Percentiles rank a stretch among this genome's conserved stretches.
phyloP scores from a whole-genome alignment of 2,113 vertebrate genomes.

The Spermophilus dauricus region DNA sequence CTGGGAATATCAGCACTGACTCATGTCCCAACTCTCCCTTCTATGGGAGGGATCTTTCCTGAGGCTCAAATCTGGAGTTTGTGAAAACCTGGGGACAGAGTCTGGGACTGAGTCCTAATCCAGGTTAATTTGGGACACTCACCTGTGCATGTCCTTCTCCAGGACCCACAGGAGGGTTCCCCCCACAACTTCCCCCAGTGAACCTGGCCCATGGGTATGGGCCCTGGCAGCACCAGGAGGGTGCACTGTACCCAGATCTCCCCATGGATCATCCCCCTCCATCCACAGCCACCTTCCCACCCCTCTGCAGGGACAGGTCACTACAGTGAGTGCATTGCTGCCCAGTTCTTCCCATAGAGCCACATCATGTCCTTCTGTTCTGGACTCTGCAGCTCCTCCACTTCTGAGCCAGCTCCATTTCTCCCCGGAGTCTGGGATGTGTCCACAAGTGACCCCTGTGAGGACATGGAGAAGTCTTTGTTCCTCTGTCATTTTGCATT shows the following conservation, averaged over 20 bases:
- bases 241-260: background rate
- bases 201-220: background rate
- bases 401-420: background rate
- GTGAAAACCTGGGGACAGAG: background rate
- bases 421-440: background rate
- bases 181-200: too few species aligned
- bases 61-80: background rate
- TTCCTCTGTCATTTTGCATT: background rate
- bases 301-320: background rate
- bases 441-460: background rate
- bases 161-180: background rate
- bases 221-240: background rate
- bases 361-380: background rate
- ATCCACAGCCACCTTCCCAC: background rate
- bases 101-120: background rate
- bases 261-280: background rate
- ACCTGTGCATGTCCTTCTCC: background rate
- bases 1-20: background rate
- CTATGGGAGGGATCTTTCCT: rapidly evolving
- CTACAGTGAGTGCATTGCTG: background rate
- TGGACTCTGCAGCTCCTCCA: background rate
- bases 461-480: too few species aligned
- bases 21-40: background rate
- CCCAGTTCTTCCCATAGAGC: too few species aligned
- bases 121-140: background rate